Percentiles rank a stretch among this genome's conserved stretches.
Conservation (phyloP, 2,888 invertebrate genomes). For the Sphaerophoria rueppellii region DNA sequence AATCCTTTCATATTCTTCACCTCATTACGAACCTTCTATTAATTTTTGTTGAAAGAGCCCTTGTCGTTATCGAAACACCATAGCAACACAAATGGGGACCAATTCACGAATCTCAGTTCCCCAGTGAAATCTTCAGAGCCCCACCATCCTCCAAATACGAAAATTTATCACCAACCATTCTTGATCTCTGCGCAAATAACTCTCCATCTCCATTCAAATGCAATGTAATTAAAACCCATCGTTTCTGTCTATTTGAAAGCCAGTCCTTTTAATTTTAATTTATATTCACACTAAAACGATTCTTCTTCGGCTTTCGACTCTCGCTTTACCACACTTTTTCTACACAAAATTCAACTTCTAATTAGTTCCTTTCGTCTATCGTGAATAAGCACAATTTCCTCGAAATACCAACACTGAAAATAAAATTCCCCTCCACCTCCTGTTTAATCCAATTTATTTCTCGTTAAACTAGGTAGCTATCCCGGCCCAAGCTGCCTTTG, state of each 20-base stretch:
- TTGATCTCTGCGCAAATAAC: slow-evolving; percentile 9
- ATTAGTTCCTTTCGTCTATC: slow-evolving; percentile 41
- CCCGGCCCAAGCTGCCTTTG: background rate
- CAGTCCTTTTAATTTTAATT: slow-evolving; percentile 31
- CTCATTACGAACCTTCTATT: too few relatives aligned
- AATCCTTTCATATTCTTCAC: too few relatives aligned
- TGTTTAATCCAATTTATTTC: slow-evolving; percentile 19
- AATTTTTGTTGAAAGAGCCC: too few relatives aligned
- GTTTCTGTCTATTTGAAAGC: background rate
- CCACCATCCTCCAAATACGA: too few relatives aligned
- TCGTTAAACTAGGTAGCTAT: background rate
- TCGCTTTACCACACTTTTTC: background rate
- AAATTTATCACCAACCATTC: background rate
- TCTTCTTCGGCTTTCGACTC: background rate
- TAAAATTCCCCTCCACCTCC: background rate
- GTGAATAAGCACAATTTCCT: slow-evolving; percentile 50
- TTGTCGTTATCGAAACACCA: too few relatives aligned
- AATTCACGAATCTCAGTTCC: too few relatives aligned
- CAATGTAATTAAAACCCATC: slow-evolving; percentile 13
- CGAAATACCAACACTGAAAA: slow-evolving; percentile 13
- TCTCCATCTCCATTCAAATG: slow-evolving; percentile 12
- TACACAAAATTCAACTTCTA: slow-evolving; percentile 40
- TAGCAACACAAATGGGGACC: too few relatives aligned
- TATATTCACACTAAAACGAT: slow-evolving; percentile 21
- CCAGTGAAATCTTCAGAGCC: too few relatives aligned